Conservation (phyloP, 1,140 invertebrate genomes). For the Eciton burchellii region DNA sequence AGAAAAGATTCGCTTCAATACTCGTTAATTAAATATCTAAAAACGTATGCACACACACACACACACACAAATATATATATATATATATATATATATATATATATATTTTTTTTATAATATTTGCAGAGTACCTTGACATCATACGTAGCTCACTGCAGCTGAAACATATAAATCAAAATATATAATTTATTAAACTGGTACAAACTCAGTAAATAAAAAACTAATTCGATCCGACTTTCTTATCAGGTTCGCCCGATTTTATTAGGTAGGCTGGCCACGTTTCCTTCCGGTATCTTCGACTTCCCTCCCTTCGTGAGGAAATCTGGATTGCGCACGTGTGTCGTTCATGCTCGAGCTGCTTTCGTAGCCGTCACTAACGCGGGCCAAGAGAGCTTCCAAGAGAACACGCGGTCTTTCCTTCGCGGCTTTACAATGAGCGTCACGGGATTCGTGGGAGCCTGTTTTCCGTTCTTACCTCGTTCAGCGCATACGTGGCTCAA, state of each 20-base stretch:
- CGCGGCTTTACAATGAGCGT: slow-evolving; percentile 70
- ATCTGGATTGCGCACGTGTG: slow-evolving; percentile 1
- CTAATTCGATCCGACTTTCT: background rate
- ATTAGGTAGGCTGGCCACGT: background rate
- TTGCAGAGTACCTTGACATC: no score
- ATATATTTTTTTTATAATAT: no score
- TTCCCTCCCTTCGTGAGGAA: background rate
- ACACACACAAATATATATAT: no score
- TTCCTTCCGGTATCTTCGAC: background rate
- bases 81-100: no score
- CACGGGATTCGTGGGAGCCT: slow-evolving; percentile 78
- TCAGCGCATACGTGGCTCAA: slow-evolving; percentile 68
- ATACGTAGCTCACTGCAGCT: no score
- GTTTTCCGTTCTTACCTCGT: slow-evolving; percentile 75
- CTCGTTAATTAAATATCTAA: no score
- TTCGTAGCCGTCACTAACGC: slow-evolving; percentile 61
- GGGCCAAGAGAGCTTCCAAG: slow-evolving; percentile 47
- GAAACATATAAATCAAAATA: no score
- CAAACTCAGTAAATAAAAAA: no score
- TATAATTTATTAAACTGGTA: no score
- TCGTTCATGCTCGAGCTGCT: slow-evolving; percentile 56
- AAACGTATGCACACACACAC: no score
- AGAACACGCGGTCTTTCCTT: slow-evolving; percentile 75
- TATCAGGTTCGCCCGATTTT: background rate
- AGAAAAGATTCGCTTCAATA: background rate